Evolutionary conservation across 2,797 vertebrate species (phyloP).

Genomic region (Sarcophilus harrisii): DNA sequence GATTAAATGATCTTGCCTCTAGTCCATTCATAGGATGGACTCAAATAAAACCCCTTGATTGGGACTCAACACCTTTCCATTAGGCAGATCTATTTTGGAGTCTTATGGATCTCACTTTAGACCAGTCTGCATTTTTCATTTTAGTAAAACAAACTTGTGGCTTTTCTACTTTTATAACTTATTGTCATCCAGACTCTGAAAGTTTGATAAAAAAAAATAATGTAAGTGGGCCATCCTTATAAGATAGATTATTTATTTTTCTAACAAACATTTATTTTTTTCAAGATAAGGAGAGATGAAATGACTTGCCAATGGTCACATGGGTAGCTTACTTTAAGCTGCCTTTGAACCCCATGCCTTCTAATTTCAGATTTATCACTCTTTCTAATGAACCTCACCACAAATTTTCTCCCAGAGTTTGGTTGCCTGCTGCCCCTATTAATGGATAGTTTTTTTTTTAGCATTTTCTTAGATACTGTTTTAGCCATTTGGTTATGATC

Average conservation of each 20-base stretch:
- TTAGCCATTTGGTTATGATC: not conserved
- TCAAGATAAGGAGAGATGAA: not conserved
- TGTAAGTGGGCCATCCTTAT: not conserved
- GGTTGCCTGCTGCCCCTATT: not conserved
- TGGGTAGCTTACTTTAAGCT: not conserved
- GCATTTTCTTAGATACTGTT: not conserved
- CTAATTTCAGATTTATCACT: not conserved
- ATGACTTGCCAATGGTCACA: not conserved
- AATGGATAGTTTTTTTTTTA: not conserved
- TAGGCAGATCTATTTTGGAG: not conserved
- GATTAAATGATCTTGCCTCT: not conserved
- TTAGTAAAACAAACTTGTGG: not conserved
- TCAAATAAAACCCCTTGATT: not conserved
- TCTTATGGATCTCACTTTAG: not conserved
- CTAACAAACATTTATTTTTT: too few relatives aligned
- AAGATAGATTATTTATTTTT: not conserved
- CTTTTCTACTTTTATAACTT: not conserved
- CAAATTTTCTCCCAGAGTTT: not conserved
- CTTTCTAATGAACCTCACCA: not conserved
- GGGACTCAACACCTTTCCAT: not conserved
- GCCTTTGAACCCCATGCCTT: not conserved
- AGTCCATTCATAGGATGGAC: not conserved
- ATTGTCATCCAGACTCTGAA: not conserved
- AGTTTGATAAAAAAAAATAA: not conserved
- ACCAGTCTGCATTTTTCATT: not conserved